These are phyloP conservation scores for Tetheella fluctuosa DNA, from an alignment of 2,888 invertebrate species.

Conservation along the genomic window DNA sequence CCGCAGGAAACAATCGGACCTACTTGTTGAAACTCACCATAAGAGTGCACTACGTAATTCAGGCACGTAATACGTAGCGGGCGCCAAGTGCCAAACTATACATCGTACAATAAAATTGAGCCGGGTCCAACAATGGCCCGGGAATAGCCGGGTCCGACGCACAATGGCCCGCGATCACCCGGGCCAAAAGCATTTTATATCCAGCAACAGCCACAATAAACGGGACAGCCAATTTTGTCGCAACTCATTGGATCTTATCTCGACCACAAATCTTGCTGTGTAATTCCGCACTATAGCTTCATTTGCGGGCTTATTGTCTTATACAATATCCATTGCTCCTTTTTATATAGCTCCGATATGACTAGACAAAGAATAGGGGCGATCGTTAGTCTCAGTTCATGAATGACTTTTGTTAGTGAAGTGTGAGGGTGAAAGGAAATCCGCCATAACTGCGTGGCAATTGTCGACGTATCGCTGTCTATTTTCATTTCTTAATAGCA, in stretches of 20 bases:
- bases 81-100: constrained; percentile 13
- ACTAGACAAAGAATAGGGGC: constrained; percentile 19
- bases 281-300: constrained; percentile 20
- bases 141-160: constrained; percentile 14
- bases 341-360: constrained; percentile 15
- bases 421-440: constrained; percentile 37
- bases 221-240: constrained; percentile 65
- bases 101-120: constrained; percentile 12
- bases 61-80: constrained; percentile 14
- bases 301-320: constrained; percentile 18
- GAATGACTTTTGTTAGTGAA: constrained; percentile 24
- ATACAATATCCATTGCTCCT: constrained; percentile 30
- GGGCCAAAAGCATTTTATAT: constrained; percentile 50
- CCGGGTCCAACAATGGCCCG: constrained; percentile 12
- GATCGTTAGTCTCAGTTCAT: constrained; percentile 23
- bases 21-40: constrained; percentile 16
- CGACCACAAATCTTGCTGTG: constrained; percentile 45
- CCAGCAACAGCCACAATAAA: constrained; percentile 56
- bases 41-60: constrained; percentile 15
- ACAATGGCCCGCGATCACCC: constrained; percentile 23
- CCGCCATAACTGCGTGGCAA: constrained; percentile 50
- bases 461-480: constrained; percentile 53
- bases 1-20: constrained; percentile 15
- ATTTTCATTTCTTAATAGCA: constrained; percentile 62
- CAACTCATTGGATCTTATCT: constrained; percentile 68